Evolutionary conservation across 2,797 vertebrate genomes (phyloP).

Genomic region (Sebastes dallii): DNA sequence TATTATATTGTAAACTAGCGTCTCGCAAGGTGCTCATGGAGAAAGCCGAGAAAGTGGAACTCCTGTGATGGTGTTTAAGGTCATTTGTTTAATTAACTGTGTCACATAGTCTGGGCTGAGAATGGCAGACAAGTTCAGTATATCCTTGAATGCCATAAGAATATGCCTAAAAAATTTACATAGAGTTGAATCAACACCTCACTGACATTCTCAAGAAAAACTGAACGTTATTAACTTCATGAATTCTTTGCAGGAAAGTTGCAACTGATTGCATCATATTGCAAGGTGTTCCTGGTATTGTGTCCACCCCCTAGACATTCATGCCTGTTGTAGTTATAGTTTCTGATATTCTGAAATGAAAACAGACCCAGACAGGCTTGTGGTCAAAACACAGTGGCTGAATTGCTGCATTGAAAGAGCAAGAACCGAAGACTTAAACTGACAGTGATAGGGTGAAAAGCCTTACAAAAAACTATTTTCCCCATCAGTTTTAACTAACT

Average conservation of each 20-base stretch:
- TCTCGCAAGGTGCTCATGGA: not conserved
- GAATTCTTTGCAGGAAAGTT: constrained; percentile 6
- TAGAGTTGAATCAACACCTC: not conserved
- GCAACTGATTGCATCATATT: constrained; percentile 30
- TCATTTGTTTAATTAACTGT: not conserved
- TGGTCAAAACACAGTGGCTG: not conserved
- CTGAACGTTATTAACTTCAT: not conserved
- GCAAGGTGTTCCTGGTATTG: constrained; percentile 1
- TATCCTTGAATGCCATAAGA: not conserved
- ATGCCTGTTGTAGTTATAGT: not conserved
- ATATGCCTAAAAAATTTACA: not conserved
- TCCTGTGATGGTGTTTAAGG: not conserved
- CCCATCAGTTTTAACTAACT: not conserved
- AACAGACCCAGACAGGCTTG: not conserved
- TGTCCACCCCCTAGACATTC: not conserved
- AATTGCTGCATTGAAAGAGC: not conserved
- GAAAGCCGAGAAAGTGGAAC: not conserved
- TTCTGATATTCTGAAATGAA: not conserved
- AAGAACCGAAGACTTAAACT: not conserved
- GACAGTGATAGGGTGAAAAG: not conserved
- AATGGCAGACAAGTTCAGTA: not conserved
- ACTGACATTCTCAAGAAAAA: not conserved
- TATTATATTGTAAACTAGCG: not conserved
- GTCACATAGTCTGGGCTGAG: not conserved
- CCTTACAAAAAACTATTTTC: not conserved